Percentiles rank a stretch among this genome's conserved stretches.
Evolutionary conservation across 2,888 invertebrate genomes (phyloP).

Genomic region (Nomada fucata): DNA sequence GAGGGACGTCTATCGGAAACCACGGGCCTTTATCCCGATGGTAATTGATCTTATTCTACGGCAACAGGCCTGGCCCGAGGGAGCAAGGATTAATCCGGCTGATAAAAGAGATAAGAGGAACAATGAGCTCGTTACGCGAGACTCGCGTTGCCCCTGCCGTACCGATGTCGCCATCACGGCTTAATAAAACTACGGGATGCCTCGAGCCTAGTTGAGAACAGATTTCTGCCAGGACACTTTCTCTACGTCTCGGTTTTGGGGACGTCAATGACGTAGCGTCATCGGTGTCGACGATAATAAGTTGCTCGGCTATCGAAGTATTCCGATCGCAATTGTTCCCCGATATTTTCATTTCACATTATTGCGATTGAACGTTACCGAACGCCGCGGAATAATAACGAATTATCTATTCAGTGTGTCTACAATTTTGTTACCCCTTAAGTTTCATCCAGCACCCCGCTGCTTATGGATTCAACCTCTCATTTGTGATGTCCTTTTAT

Average conservation of each 20-base stretch:
- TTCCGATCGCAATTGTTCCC: background rate
- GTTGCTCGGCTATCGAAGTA: background rate
- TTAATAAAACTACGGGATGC: constrained; percentile 32
- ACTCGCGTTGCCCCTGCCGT: constrained; percentile 8
- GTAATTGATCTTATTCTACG: constrained; percentile 40
- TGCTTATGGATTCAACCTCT: background rate
- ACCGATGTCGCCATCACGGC: constrained; percentile 34
- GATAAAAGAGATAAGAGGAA: constrained; percentile 55
- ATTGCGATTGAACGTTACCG: no score
- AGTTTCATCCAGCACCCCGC: background rate
- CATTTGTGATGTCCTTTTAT: background rate
- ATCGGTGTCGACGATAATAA: background rate
- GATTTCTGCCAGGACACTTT: background rate
- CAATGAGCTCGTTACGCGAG: constrained; percentile 57
- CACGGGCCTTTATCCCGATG: constrained; percentile 1
- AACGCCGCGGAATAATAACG: no score
- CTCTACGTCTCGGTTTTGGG: no score
- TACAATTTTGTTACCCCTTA: background rate
- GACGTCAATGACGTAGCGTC: no score
- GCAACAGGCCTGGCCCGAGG: constrained; percentile 2
- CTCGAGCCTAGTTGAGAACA: constrained; percentile 31
- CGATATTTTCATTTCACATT: background rate
- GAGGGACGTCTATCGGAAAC: background rate
- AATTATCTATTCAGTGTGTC: background rate
- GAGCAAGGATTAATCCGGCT: constrained; percentile 51